phyloP scores from a whole-genome alignment of 2,797 vertebrate species.

The Peromyscus attwateri region DNA sequence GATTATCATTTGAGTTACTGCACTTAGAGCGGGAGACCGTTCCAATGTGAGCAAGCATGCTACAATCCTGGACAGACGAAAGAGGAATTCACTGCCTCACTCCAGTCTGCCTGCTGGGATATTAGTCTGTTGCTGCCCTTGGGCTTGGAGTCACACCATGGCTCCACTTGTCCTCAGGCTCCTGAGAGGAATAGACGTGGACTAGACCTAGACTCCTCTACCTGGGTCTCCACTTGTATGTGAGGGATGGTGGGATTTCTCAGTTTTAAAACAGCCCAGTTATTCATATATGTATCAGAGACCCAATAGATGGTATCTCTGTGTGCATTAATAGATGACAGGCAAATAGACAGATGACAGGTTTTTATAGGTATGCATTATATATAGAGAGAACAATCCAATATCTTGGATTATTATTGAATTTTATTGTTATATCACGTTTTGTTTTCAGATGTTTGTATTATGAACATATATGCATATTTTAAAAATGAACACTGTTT shows the following conservation, averaged over 20 bases:
- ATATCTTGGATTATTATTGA: neutral
- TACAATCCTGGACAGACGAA: neutral
- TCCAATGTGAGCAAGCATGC: neutral
- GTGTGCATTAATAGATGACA: neutral
- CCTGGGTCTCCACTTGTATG: neutral
- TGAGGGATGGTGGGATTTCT: neutral
- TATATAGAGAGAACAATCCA: neutral
- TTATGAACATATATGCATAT: neutral
- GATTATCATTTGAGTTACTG: neutral
- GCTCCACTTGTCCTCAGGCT: neutral
- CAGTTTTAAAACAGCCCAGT: neutral
- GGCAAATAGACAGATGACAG: neutral
- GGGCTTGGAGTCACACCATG: neutral
- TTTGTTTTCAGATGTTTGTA: neutral
- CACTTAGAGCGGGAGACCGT: neutral
- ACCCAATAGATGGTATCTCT: neutral
- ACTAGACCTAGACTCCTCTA: neutral
- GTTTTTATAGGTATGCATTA: neutral
- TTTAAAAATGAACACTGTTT: slow-evolving; percentile 15
- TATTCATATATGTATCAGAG: neutral
- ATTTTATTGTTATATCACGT: neutral
- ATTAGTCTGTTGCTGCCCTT: neutral
- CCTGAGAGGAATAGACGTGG: neutral
- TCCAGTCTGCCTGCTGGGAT: neutral
- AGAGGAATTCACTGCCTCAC: neutral